These are phyloP conservation scores for Balaeniceps rex DNA, from an alignment of 2,113 vertebrate genomes.

Conservation along the genomic window DNA sequence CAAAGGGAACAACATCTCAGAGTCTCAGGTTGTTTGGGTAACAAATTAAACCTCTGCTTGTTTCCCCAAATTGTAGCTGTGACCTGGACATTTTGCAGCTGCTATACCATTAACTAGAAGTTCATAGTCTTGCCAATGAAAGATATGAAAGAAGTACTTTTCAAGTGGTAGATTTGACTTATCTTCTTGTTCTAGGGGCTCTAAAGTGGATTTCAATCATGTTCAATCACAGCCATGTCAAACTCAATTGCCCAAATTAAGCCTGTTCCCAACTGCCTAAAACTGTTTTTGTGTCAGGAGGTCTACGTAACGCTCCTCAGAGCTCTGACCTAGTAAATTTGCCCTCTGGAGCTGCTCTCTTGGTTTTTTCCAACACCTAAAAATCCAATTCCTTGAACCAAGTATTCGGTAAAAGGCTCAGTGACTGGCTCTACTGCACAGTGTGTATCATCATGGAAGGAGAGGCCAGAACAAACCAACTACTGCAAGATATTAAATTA, in stretches of 20 bases:
- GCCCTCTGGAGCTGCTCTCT: not conserved
- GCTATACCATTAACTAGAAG: not conserved
- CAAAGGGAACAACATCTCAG: not conserved
- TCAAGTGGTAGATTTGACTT: conserved; percentile 10
- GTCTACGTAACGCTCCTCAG: not conserved
- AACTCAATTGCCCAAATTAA: not conserved
- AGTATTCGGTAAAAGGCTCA: not conserved
- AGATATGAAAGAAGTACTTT: not conserved
- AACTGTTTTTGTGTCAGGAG: not conserved
- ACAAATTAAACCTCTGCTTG: not conserved
- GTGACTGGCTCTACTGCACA: not conserved
- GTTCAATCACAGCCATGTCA: not conserved
- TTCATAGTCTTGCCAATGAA: not conserved
- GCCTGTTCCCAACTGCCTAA: not conserved
- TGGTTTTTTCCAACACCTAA: not conserved
- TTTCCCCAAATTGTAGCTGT: not conserved
- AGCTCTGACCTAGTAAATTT: not conserved
- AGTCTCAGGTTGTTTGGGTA: not conserved
- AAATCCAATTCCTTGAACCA: not conserved
- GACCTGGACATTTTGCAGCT: conserved; percentile 9
- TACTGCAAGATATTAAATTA: not conserved
- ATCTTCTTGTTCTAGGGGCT: not conserved
- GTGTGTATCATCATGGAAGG: not conserved
- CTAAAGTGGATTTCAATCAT: not conserved
- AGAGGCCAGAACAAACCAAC: not conserved